A percentile compares a stretch with the other conserved stretches of the same genome.
Evolutionary conservation across 1,140 invertebrate species (phyloP).

Genomic region (Drosophila fuyamai): DNA sequence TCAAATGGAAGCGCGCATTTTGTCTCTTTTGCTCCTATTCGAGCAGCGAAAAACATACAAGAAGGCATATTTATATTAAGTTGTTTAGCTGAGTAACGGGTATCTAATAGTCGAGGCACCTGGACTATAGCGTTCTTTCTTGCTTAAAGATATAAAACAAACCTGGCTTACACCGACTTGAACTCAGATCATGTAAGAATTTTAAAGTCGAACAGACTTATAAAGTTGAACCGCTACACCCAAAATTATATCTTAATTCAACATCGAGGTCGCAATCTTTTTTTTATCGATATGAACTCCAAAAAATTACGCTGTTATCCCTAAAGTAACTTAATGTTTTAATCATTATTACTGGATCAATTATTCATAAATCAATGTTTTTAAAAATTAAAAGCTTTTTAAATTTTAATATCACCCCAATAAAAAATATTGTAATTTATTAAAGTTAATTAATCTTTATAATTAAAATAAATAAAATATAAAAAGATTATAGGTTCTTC

Average conservation of each 20-base stretch:
- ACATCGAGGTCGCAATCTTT: constrained; percentile 92
- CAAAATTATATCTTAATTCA: constrained; percentile 89
- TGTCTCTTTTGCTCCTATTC: too few relatives aligned
- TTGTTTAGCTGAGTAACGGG: too few relatives aligned
- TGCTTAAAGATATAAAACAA: too few relatives aligned
- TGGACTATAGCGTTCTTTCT: too few relatives aligned
- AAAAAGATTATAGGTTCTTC: too few relatives aligned
- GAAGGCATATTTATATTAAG: too few relatives aligned
- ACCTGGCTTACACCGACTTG: constrained; percentile 93
- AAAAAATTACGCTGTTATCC: constrained; percentile 67
- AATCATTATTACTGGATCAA: constrained; percentile 21
- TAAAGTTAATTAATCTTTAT: too few relatives aligned
- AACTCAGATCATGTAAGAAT: constrained; percentile 71
- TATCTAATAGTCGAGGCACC: too few relatives aligned
- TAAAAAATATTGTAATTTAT: constrained; percentile 66
- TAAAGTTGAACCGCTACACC: constrained; percentile 87
- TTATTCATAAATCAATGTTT: too few relatives aligned
- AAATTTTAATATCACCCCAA: constrained; percentile 71
- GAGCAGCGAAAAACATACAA: too few relatives aligned
- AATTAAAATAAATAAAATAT: too few relatives aligned
- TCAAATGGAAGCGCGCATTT: too few relatives aligned
- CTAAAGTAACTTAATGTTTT: constrained; percentile 75
- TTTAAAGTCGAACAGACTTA: constrained; percentile 92
- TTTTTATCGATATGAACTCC: constrained; percentile 78
- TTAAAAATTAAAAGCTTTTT: constrained; percentile 56